Base-by-base conservation (phyloP, 2,888 invertebrate species). In the Glomeris marginata region DNA sequence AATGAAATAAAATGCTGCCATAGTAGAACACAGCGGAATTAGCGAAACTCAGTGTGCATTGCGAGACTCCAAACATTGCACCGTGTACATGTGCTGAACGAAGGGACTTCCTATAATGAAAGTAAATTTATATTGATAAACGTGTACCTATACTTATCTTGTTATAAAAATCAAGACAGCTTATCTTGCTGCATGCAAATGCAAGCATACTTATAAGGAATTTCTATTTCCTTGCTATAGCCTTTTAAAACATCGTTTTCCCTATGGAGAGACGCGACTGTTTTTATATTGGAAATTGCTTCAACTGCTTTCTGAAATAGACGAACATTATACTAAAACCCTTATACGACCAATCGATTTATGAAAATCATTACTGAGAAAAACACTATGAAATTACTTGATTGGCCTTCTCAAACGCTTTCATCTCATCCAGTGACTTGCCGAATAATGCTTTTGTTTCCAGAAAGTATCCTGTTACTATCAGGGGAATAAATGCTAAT, bases 251-350 rank as follows among this genome's bases (percentile, higher is more conserved):
- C 76, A 15, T 71, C 67, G 28, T 70, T 67, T 61, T 83, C 83
- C n/a, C 78, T 71, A 1, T 81, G 77, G 51, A 63, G 52, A 10
- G 61, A 59, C 10, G 61, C 62, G 13, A 63, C 61, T 16, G 86
- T 86, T 40, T 84, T 73, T 6, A 84, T 78, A 59, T 82, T 84
- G 5, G 76, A 71, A 42, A 84, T 81, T 0, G 81, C 81, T 58
- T 84, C 83, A 0, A 81, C 76, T 0, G 83, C 84, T 18, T 82
- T 77, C 45, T 70, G 55, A 28, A 59, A 52, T 52, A 34, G 8
- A 47, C 28, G 28, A n/a, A n/a, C n/a, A n/a, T n/a, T n/a, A n/a
- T n/a, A n/a, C n/a, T n/a, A n/a, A n/a, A n/a, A n/a, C n/a, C n/a
- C n/a, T n/a, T n/a, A n/a, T n/a, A n/a, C n/a, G n/a, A n/a, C n/a